Conservation (phyloP, 2,888 invertebrate species). For the Temnothorax ravouxi region DNA sequence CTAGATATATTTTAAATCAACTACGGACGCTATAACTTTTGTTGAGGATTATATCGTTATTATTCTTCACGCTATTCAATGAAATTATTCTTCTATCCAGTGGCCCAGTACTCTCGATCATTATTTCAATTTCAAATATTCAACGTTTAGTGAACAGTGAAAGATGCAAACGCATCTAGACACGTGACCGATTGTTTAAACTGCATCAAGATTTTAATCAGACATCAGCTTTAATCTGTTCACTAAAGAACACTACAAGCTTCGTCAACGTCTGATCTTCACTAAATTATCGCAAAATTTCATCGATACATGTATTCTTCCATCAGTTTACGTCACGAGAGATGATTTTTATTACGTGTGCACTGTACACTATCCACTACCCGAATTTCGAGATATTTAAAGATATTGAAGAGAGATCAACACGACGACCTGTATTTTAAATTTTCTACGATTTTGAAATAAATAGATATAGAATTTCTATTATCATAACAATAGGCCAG, state of each 20-base stretch:
- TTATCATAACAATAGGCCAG: constrained; percentile 13
- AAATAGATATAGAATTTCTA: not conserved
- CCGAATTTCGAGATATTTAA: constrained; percentile 41
- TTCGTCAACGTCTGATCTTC: constrained; percentile 22
- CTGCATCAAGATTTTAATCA: constrained; percentile 46
- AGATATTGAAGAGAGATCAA: constrained; percentile 38
- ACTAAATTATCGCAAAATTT: constrained; percentile 38
- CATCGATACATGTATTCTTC: not conserved
- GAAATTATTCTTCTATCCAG: constrained; percentile 31
- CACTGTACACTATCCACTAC: constrained; percentile 68
- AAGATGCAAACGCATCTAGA: constrained; percentile 38
- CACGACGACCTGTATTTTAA: constrained; percentile 3
- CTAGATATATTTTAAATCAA: constrained; percentile 67
- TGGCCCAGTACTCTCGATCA: constrained; percentile 31
- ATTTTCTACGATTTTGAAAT: constrained; percentile 6
- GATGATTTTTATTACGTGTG: constrained; percentile 34
- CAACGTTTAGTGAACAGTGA: constrained; percentile 32
- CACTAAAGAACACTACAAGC: constrained; percentile 29
- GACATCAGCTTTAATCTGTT: constrained; percentile 52
- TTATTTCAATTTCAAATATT: constrained; percentile 23
- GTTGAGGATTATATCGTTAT: constrained; percentile 40
- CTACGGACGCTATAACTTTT: constrained; percentile 59
- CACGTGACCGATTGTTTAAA: constrained; percentile 71
- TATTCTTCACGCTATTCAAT: constrained; percentile 23
- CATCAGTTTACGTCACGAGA: constrained; percentile 21